Percentiles rank a stretch among this genome's conserved stretches.
Evolutionary conservation across 1,140 invertebrate species (phyloP).

Genomic region (Cataglyphis hispanica): DNA sequence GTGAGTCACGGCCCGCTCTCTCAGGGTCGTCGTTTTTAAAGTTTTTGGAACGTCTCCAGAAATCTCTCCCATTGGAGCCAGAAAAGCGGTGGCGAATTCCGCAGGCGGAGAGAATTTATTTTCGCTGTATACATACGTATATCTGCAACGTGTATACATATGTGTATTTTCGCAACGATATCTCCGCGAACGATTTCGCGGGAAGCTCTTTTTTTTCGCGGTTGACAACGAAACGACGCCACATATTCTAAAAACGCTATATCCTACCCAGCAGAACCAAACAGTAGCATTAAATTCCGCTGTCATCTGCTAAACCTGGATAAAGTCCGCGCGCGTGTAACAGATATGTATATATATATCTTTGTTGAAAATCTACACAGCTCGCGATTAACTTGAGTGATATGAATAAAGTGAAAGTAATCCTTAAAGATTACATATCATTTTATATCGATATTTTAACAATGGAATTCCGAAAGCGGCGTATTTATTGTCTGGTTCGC

Average conservation of each 20-base stretch:
- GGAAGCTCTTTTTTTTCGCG: slow-evolving; percentile 9
- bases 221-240: slow-evolving; percentile 44
- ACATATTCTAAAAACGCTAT: slow-evolving; percentile 20
- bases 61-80: slow-evolving; percentile 49
- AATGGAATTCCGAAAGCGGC: neutral
- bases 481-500: slow-evolving; percentile 13
- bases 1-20: slow-evolving; percentile 38
- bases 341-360: neutral
- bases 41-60: slow-evolving; percentile 72
- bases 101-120: slow-evolving; percentile 69
- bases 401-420: neutral
- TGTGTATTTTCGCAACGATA: slow-evolving; percentile 50
- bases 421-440: no score
- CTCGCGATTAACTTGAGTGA: neutral
- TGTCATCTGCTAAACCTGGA: slow-evolving; percentile 3
- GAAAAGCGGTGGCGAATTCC: slow-evolving; percentile 63
- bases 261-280: slow-evolving; percentile 9
- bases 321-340: neutral
- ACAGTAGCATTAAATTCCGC: slow-evolving; percentile 46
- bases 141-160: no score
- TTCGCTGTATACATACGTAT: slow-evolving; percentile 48
- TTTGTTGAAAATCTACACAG: neutral
- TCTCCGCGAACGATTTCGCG: slow-evolving; percentile 12
- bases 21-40: slow-evolving; percentile 71
- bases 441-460: no score